Evolutionary conservation across 1,140 invertebrate genomes (phyloP).

Genomic region (Ostrea edulis): DNA sequence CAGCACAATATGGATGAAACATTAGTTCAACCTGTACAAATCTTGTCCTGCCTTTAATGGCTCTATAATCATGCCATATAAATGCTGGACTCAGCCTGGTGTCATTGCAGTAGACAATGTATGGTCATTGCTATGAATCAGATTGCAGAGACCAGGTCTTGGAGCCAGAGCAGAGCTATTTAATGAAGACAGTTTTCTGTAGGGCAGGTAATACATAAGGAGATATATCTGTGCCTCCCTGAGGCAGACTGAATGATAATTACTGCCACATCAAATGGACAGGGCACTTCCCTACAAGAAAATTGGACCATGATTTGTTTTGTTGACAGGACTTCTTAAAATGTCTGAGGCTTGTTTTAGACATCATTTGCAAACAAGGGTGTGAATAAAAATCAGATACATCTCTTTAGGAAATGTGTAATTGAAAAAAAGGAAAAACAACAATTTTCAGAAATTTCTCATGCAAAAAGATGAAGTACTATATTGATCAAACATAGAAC

Average conservation of each 20-base stretch:
- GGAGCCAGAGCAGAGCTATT: not conserved
- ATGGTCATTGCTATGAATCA: not conserved
- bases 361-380: not conserved
- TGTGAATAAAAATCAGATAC: not conserved
- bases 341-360: not conserved
- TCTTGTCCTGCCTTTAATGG: not conserved
- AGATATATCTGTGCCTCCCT: not conserved
- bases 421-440: not conserved
- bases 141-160: constrained; percentile 17
- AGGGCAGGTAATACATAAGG: constrained; percentile 19
- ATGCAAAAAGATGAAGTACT: not conserved
- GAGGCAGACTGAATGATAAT: not conserved
- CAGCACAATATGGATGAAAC: not conserved
- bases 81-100: not conserved
- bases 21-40: not conserved
- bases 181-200: not conserved
- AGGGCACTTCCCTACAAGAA: constrained; percentile 26
- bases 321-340: not conserved
- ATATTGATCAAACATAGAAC: not conserved
- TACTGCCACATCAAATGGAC: constrained; percentile 30
- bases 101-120: not conserved
- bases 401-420: not conserved
- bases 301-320: constrained; percentile 21
- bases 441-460: constrained; percentile 9
- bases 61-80: constrained; percentile 21